These are phyloP conservation scores for Lynx canadensis DNA, from an alignment of 2,113 vertebrate species.

Conservation along the genomic window DNA sequence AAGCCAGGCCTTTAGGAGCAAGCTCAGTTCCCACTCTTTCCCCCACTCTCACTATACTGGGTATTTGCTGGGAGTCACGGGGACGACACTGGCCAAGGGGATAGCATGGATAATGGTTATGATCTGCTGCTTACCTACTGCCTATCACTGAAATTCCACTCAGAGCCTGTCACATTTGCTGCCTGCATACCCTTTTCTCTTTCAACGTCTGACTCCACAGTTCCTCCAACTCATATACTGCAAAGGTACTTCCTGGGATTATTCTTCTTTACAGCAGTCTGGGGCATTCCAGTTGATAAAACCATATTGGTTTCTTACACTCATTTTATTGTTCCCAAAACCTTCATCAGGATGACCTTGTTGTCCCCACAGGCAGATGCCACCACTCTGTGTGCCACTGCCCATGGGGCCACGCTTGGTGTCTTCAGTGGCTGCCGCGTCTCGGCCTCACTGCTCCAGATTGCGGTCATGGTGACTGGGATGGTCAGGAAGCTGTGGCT, in stretches of 20 bases:
- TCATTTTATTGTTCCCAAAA: not conserved
- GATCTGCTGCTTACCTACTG: not conserved
- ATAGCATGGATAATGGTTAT: not conserved
- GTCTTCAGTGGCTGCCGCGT: not conserved
- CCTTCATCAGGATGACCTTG: not conserved
- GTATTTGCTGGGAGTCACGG: not conserved
- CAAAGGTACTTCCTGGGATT: not conserved
- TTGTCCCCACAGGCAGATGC: not conserved
- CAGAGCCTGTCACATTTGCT: not conserved
- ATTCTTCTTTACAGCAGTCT: not conserved
- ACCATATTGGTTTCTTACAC: not conserved
- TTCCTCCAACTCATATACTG: not conserved
- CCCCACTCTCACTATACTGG: not conserved
- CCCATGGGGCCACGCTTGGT: fast-evolving
- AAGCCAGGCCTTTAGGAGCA: not conserved
- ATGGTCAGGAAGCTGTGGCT: no score
- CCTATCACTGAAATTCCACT: not conserved
- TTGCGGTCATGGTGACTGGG: not conserved
- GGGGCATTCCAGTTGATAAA: not conserved
- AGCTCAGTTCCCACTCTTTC: not conserved
- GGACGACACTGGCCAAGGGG: not conserved
- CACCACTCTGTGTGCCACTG: not conserved
- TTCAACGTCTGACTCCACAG: not conserved
- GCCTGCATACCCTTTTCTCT: not conserved
- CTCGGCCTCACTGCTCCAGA: not conserved